Conservation (phyloP, 92 coral and sea anemone species). For the Porites divaricata region DNA sequence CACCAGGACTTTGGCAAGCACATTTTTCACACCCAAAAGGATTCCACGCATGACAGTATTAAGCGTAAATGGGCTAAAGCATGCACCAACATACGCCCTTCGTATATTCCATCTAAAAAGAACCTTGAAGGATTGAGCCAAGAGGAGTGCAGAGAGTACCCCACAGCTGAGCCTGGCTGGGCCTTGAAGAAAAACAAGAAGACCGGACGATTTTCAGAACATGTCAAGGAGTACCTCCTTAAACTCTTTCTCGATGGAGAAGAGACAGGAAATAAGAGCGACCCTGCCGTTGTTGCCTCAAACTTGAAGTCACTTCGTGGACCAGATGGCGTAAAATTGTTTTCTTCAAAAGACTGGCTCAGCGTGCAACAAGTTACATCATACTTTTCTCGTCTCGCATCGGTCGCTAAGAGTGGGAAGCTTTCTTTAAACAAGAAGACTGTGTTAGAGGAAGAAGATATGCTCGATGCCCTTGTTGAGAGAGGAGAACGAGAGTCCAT, state of each 20-base stretch:
- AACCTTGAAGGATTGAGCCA: no score
- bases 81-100: no score
- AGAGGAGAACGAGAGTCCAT: constrained; percentile 21
- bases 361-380: constrained; percentile 22
- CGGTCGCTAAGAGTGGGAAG: constrained; percentile 27
- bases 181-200: no score
- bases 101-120: no score
- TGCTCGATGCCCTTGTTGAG: constrained; percentile 26
- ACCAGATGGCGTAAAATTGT: constrained; percentile 24
- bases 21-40: no score
- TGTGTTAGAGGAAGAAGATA: constrained; percentile 9
- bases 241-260: constrained; percentile 39
- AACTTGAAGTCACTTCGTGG: constrained; percentile 19
- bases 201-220: not conserved
- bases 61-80: no score
- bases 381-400: constrained; percentile 33
- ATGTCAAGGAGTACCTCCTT: constrained; percentile 18
- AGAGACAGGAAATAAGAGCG: constrained; percentile 31
- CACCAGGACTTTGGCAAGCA: no score
- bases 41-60: no score
- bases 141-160: no score
- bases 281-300: constrained; percentile 27
- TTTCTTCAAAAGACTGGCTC: constrained; percentile 32
- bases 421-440: constrained; percentile 1
- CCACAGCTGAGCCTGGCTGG: no score